Base-by-base conservation (phyloP, 2,888 invertebrate genomes). In the Lasioglossum oenotherae region DNA sequence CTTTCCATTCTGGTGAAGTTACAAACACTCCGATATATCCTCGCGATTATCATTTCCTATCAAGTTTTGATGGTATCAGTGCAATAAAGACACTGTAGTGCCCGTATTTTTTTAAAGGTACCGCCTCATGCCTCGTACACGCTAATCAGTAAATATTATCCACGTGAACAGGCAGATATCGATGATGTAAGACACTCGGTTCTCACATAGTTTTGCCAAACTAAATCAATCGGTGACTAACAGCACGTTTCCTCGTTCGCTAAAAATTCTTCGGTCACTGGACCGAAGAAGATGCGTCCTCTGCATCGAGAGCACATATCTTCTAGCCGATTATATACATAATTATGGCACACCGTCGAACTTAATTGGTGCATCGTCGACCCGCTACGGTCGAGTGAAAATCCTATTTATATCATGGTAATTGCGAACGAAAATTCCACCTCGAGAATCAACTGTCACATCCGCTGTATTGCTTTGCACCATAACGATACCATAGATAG, bases 341-440 rank as follows among this genome's bases (percentile, higher is more conserved):
- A 53, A 82, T 86, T 80, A 49, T 38, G 64, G 46, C 31, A 78
- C 44, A 64, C n/a, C 12, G 67, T 27, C 27, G 69, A 27, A 60
- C 23, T 83, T 74, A 78, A 73, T 82, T 74, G 44, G n/a, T 23
- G 49, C 86, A 87, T 83, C 23, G 74, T 87, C 35, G 71, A 71
- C 35, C 3, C 81, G 49, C 12, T 41, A 74, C 41, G 5, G 8
- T 35, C 38, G 38, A 12, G 67, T 14, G 23, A 78, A 78, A 41
- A 23, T n/a, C 23, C 53, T 41, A 27, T 35, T 78, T 71, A 80
- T 69, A 16, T 38, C 71, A 71, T 77, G 44, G 44, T 46, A 79
- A 73, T 19, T 31, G 73, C 31, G 69, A 84, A 60, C 46, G 31
- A 76, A 38, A n/a, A 77, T 14, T 35, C 57, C 23, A 31, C 35